Conservation (phyloP, 1,140 invertebrate genomes). For the Aphelinus certus region DNA sequence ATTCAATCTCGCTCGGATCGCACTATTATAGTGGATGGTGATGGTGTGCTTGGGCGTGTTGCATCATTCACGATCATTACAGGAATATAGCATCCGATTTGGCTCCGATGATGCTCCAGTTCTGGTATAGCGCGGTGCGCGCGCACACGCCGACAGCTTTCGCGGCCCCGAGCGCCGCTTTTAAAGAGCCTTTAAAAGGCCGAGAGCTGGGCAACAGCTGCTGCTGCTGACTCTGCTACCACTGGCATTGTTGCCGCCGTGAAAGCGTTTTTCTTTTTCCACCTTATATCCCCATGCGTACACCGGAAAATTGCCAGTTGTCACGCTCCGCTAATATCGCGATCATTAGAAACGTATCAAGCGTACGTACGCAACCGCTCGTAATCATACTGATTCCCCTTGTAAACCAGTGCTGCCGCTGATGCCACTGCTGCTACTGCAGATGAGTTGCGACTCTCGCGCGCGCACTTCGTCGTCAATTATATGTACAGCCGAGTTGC, state of each 20-base stretch:
- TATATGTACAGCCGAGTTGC: not conserved
- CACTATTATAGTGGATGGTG: too few species aligned
- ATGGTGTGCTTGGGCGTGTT: not conserved
- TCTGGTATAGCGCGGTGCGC: constrained; percentile 5
- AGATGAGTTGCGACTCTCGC: not conserved
- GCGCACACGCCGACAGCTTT: not conserved
- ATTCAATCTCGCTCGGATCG: too few species aligned
- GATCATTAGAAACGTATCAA: constrained; percentile 34
- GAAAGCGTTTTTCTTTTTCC: constrained; percentile 38
- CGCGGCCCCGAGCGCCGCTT: not conserved
- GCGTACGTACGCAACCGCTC: constrained; percentile 2
- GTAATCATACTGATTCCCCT: constrained; percentile 32
- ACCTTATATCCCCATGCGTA: constrained; percentile 5
- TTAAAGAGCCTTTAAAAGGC: constrained; percentile 21
- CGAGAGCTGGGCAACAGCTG: not conserved
- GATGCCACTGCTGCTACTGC: not conserved
- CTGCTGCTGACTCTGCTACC: too few species aligned
- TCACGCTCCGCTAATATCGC: constrained; percentile 25
- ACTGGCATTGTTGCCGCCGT: not conserved
- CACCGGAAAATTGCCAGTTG: constrained; percentile 33
- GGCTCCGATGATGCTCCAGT: constrained; percentile 21
- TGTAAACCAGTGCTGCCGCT: constrained; percentile 14
- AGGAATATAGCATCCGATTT: constrained; percentile 22
- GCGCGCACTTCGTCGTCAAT: constrained; percentile 8
- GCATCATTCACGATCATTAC: constrained; percentile 9